Percentiles rank a stretch among this genome's conserved stretches.
Conservation (phyloP, 1,140 invertebrate species). For the Diuraphis noxia region DNA sequence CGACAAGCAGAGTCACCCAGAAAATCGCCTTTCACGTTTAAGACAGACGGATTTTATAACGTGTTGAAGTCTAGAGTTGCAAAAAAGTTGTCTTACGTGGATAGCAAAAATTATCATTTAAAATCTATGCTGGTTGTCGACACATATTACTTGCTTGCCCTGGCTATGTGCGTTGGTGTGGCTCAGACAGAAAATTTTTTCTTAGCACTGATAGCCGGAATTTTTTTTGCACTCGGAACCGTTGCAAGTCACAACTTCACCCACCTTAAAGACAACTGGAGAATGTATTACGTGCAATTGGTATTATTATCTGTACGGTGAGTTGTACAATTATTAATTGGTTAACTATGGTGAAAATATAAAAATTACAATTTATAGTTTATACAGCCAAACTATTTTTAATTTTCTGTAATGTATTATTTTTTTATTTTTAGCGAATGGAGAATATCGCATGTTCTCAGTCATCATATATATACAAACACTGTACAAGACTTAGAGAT, state of each 20-base stretch:
- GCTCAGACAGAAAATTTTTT: conserved; percentile 61
- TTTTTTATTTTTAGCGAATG: conserved; percentile 67
- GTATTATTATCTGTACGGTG: conserved; percentile 22
- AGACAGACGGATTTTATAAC: conserved; percentile 71
- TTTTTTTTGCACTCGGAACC: conserved; percentile 65
- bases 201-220: conserved; percentile 62
- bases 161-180: conserved; percentile 64
- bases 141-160: conserved; percentile 62
- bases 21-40: conserved; percentile 70
- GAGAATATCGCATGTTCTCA: conserved; percentile 75
- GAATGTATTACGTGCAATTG: conserved; percentile 70
- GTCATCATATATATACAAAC: conserved; percentile 81
- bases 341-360: not conserved
- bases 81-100: conserved; percentile 11
- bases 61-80: conserved; percentile 63
- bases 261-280: conserved; percentile 77
- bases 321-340: not conserved
- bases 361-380: not conserved
- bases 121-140: conserved; percentile 59
- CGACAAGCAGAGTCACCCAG: conserved; percentile 64
- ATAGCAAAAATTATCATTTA: not conserved
- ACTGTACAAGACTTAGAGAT: conserved; percentile 78
- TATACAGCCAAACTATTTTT: not conserved
- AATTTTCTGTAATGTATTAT: not conserved
- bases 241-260: conserved; percentile 80